Conservation (phyloP, 2,888 invertebrate genomes). For the Orchestes rusci region DNA sequence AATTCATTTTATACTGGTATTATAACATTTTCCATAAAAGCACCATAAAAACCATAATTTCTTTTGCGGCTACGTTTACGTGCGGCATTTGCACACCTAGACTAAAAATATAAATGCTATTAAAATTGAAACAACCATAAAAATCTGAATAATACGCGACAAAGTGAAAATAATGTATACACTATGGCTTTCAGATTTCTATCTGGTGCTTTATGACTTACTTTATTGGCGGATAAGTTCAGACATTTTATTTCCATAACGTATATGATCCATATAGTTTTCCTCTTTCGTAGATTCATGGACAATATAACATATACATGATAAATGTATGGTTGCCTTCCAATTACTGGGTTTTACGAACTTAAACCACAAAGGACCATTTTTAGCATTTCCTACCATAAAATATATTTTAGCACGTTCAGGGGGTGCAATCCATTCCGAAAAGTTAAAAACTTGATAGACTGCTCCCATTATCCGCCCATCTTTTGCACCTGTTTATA, state of each 20-base stretch:
- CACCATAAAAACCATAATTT: no score
- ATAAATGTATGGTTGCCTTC: no score
- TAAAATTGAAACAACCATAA: constrained; percentile 18
- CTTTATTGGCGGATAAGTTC: constrained; percentile 13
- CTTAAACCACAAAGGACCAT: neutral
- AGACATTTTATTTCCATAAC: no score
- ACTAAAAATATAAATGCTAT: constrained; percentile 16
- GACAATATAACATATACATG: no score
- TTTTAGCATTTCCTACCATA: neutral
- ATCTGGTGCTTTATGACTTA: constrained; percentile 16
- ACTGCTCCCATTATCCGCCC: constrained; percentile 15
- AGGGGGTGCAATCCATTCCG: constrained; percentile 5
- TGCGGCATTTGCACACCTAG: constrained; percentile 10
- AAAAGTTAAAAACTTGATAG: constrained; percentile 15
- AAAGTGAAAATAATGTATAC: constrained; percentile 20
- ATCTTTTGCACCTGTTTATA: constrained; percentile 22
- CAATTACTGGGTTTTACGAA: neutral
- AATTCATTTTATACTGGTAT: no score
- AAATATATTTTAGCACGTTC: constrained; percentile 21
- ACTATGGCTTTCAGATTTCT: constrained; percentile 20
- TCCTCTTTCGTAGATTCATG: no score
- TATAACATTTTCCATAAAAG: neutral
- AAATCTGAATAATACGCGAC: constrained; percentile 18
- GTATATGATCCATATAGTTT: no score
- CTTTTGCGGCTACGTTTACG: constrained; percentile 12